Evolutionary conservation across 2,888 invertebrate species (phyloP), one percentile per base, ranked within the genome.

Genomic region (Molorchus minor): DNA sequence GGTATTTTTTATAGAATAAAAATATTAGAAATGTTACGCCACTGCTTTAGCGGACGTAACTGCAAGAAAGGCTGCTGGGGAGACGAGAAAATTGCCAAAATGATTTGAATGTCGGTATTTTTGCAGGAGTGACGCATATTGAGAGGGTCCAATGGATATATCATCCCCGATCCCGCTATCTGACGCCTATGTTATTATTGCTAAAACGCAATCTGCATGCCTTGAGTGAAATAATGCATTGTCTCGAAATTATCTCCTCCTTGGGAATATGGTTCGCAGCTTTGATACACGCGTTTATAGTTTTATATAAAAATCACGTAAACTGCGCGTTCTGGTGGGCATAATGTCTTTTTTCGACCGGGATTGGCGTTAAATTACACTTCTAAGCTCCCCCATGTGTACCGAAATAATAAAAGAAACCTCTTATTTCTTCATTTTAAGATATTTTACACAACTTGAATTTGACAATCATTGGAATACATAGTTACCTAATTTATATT

Each of bases 141-240:
- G 73, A 72, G 64, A 71, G 73, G 72, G 71, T 71, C 69, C 72
- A 72, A 75, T 74, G 72, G 73, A 75, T 74, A 75, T 75, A 75
- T 75, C 75, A 75, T 74, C 71, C 72, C 73, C 58, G 56, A n/a
- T 64, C 56, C 56, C 55, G 58, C 71, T 72, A 72, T 74, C 74
- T 73, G 73, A 73, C 74, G 72, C 68, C 69, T 71, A 71, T 73
- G 71, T 73, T 74, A 73, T 74, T 75, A 74, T 75, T 73, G 73
- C 72, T 71, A 72, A 70, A 72, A 72, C 73, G 71, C 71, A 75
- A 75, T 75, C 75, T 75, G 74, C 69, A 72, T 67, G 68, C 71
- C 68, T 69, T 72, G 75, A 71, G 72, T 72, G 74, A 72, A 70
- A 71, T 70, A 73, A 73, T 70, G 74, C 73, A 72, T 71, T 71